phyloP scores from a whole-genome alignment of 2,797 vertebrate species.

The Cyclura pinguis region DNA sequence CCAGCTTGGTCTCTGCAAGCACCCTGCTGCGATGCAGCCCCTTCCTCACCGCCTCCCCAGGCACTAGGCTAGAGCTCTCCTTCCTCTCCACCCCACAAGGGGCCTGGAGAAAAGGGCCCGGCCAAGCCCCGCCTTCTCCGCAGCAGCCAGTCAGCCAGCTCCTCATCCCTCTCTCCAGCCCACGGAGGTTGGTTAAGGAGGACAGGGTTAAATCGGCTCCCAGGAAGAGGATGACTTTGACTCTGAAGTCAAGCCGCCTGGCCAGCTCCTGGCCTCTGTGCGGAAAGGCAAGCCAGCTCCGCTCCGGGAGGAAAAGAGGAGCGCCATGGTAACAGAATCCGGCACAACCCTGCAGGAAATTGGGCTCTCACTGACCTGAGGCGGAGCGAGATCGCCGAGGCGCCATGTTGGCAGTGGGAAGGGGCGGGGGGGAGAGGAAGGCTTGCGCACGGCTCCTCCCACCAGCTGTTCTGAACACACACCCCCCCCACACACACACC shows the following conservation, averaged over 20 bases:
- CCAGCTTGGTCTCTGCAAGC: too few species aligned
- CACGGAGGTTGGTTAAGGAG: neutral
- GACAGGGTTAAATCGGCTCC: neutral
- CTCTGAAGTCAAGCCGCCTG: too few species aligned
- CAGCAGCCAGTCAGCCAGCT: neutral
- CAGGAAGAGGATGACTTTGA: neutral
- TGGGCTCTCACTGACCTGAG: slow-evolving; percentile 67
- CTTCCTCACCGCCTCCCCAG: neutral
- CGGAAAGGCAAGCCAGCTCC: neutral
- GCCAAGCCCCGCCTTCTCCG: neutral
- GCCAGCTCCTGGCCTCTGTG: too few species aligned
- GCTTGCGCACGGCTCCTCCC: slow-evolving; percentile 26
- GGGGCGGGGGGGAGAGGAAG: neutral
- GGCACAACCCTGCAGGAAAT: neutral
- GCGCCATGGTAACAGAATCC: neutral
- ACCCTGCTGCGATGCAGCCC: neutral
- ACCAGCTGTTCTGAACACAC: neutral
- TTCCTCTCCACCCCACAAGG: neutral
- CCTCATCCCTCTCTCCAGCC: neutral
- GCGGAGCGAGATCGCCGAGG: slow-evolving; percentile 63
- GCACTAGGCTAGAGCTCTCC: neutral
- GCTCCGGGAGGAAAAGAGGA: too few species aligned
- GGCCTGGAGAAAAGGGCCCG: neutral
- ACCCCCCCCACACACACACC: neutral
- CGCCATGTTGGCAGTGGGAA: slow-evolving; percentile 60